phyloP scores from a whole-genome alignment of 2,113 vertebrate species.

The Garra rufa region DNA sequence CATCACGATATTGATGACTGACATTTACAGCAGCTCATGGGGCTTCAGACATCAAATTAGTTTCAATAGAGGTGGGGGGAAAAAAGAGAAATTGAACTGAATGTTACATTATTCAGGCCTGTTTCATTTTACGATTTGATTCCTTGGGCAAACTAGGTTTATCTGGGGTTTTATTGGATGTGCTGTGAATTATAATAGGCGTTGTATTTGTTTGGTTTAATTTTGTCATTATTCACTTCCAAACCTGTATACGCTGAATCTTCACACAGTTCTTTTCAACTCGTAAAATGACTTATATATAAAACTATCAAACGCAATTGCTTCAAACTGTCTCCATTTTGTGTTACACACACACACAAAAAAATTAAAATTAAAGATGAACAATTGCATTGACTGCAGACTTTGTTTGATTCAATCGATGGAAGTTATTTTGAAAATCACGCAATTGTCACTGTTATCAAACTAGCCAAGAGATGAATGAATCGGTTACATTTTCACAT shows the following conservation, averaged over 20 bases:
- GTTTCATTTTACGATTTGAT: not conserved
- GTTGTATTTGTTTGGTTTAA: not conserved
- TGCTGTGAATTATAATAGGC: not conserved
- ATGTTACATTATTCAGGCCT: conserved; percentile 24
- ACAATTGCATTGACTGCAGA: not conserved
- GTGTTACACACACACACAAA: too few relatives aligned
- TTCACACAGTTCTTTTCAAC: not conserved
- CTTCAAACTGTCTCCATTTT: not conserved
- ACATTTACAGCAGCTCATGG: conserved; percentile 20
- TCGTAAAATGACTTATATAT: not conserved
- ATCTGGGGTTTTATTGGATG: not conserved
- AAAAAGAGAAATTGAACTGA: conserved; percentile 4
- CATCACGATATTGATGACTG: conserved; percentile 11
- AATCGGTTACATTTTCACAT: not conserved
- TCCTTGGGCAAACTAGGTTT: not conserved
- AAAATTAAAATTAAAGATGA: too few relatives aligned
- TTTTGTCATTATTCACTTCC: not conserved
- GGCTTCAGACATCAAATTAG: conserved; percentile 28
- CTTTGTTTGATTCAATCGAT: not conserved
- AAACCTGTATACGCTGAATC: not conserved
- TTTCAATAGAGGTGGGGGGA: conserved; percentile 1
- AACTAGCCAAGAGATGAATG: not conserved
- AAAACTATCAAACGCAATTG: not conserved
- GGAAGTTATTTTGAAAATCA: not conserved
- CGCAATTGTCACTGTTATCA: not conserved